A percentile compares a stretch with the other conserved stretches of the same genome.
Evolutionary conservation across 2,888 invertebrate genomes (phyloP).

Genomic region (Trichacis sp.): DNA sequence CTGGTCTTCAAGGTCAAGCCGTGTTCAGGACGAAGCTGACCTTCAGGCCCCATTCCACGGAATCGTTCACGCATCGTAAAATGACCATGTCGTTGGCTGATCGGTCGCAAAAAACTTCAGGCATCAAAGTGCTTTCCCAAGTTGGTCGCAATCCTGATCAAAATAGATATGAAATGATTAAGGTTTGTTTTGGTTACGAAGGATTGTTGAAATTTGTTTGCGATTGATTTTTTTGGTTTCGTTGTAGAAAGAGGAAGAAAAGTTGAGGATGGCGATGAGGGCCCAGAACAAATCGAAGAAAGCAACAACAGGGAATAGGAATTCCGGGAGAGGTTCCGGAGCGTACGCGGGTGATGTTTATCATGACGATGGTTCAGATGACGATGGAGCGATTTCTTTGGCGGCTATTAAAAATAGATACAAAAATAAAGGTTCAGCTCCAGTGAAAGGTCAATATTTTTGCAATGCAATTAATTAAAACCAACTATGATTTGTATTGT

Average conservation of each 20-base stretch:
- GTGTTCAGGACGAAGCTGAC: constrained; percentile 96
- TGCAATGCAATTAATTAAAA: too few species aligned
- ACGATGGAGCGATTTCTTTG: constrained; percentile 91
- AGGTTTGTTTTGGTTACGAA: constrained; percentile 71
- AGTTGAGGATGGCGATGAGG: constrained; percentile 88
- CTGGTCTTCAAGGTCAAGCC: constrained; percentile 96
- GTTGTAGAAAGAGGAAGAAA: constrained; percentile 91
- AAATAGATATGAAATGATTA: constrained; percentile 85
- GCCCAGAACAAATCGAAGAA: constrained; percentile 75
- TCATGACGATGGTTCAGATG: constrained; percentile 90
- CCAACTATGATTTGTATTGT: too few species aligned
- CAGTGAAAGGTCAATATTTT: constrained; percentile 65
- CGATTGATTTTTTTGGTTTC: too few species aligned
- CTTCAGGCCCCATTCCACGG: constrained; percentile 98
- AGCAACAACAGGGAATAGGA: constrained; percentile 69
- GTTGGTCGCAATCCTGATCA: constrained; percentile 95
- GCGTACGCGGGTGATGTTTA: constrained; percentile 69
- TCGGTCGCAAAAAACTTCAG: constrained; percentile 90
- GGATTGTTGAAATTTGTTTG: constrained; percentile 12
- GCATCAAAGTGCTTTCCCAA: constrained; percentile 95
- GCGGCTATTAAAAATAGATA: constrained; percentile 96
- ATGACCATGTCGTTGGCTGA: constrained; percentile 98
- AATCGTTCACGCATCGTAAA: constrained; percentile 98
- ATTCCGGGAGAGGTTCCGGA: constrained; percentile 66
- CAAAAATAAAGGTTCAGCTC: constrained; percentile 72